phyloP scores from a whole-genome alignment of 2,888 invertebrate species.

The Conchocele bisecta region DNA sequence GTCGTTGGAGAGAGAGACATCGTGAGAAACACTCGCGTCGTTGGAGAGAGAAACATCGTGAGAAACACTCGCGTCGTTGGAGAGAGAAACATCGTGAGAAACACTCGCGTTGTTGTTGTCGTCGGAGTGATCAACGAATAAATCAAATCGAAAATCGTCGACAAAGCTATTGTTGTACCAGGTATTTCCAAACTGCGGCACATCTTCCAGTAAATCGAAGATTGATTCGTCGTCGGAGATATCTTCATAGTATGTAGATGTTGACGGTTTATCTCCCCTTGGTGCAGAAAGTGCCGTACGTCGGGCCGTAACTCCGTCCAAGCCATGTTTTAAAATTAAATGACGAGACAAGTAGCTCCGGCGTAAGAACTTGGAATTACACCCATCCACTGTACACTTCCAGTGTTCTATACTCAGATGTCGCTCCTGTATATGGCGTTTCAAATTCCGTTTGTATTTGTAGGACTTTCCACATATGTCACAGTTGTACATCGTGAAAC shows the following conservation, averaged over 20 bases:
- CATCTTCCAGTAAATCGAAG: too few species aligned
- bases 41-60: too few species aligned
- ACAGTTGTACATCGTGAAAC: not conserved
- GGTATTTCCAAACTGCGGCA: too few species aligned
- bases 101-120: too few species aligned
- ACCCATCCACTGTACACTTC: not conserved
- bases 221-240: not conserved
- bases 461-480: not conserved
- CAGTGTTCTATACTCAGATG: not conserved
- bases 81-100: too few species aligned
- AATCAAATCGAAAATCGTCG: too few species aligned
- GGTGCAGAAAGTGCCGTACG: not conserved
- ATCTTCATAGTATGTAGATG: not conserved
- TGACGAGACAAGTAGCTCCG: not conserved
- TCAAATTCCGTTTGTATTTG: not conserved
- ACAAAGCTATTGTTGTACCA: too few species aligned
- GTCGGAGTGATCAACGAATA: too few species aligned
- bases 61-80: too few species aligned
- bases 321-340: not conserved
- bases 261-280: not conserved
- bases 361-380: not conserved
- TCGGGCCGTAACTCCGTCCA: not conserved
- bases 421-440: not conserved
- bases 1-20: too few species aligned
- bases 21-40: too few species aligned